These are phyloP conservation scores for Pristionchus arcanus DNA, from an alignment of 2,888 invertebrate genomes.

Conservation along the genomic window DNA sequence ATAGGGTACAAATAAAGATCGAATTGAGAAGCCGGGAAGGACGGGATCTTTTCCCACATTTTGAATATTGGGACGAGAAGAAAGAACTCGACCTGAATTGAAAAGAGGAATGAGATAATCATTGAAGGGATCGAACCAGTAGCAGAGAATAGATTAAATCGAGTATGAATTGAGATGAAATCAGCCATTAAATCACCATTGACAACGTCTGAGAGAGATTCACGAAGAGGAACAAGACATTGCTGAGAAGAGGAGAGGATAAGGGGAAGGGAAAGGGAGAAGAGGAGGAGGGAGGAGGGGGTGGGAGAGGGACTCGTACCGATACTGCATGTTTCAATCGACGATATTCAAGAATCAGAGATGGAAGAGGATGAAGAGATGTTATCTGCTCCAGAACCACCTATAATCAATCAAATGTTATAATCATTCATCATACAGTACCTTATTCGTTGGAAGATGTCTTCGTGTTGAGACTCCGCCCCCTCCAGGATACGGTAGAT, in stretches of 20 bases:
- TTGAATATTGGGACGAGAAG: conserved; percentile 58
- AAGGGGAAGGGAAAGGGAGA: not conserved
- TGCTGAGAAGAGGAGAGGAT: conserved; percentile 3
- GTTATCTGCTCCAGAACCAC: conserved; percentile 61
- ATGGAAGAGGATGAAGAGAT: conserved; percentile 61
- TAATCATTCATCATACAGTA: conserved; percentile 11
- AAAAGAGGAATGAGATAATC: conserved; percentile 3
- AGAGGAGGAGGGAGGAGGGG: not conserved
- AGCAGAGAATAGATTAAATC: conserved; percentile 44
- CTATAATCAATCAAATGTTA: not conserved
- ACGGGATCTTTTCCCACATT: conserved; percentile 59
- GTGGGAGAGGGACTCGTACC: conserved; percentile 39
- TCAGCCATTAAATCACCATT: not conserved
- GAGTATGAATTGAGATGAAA: conserved; percentile 52
- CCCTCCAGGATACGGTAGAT: conserved; percentile 64
- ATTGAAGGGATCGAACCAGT: not conserved
- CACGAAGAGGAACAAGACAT: conserved; percentile 42
- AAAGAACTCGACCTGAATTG: conserved; percentile 57
- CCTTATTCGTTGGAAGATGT: conserved; percentile 64
- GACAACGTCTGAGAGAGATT: not conserved
- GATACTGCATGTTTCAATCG: conserved; percentile 63
- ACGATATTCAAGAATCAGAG: conserved; percentile 63
- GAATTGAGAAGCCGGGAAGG: conserved; percentile 53
- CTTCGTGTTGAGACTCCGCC: conserved; percentile 44
- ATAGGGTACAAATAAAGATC: conserved; percentile 60